Evolutionary conservation across 2,797 vertebrate genomes (phyloP), one percentile per base, ranked within the genome.

Genomic region (Myotis vivesi): DNA sequence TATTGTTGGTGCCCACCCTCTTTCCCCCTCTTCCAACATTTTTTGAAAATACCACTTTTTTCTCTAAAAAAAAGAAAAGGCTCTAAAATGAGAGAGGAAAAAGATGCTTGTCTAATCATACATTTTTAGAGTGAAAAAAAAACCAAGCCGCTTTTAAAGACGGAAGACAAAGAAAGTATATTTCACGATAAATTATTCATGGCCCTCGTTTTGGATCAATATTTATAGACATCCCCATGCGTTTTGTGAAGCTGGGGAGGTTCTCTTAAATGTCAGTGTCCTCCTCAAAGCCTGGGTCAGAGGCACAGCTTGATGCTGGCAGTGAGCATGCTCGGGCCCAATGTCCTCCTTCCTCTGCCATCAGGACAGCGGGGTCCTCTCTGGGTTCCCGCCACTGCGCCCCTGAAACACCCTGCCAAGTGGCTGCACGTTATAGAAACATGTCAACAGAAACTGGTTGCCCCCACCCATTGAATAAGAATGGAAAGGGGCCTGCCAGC

Each of bases 111-210:
- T 81, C 93, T 95, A 79, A 75, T 92, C 72, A 77, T 88, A 96
- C 92, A 96, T 97, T 96, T 97, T 94, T 23, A 82, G 41, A 66
- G 19, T 11, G 1, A 0, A 12, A 20, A 36, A 17, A 23, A 51
- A 30, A 36, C 20, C 93, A 19, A 64, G 81, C 83, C 92, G 71
- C 71, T 73, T 73, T 94, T 91, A 90, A 94, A 96, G 96, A 92
- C 83, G 49, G 95, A 76, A 97, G 94, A 82, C 94, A 97, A 96
- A 97, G 94, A 97, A 97, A 95, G 91, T 96, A 87, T 95, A 94
- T 92, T 87, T 94, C 90, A 71, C n/a, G 71, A 96, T 97, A 96
- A 97, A 97, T 97, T 96, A 97, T 97, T 97, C 95, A 96, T 96
- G 25, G 59, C 81, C 68, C 96, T 97, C 97, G 94, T 81, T 94